Evolutionary conservation across 1,140 invertebrate species (phyloP), one percentile per base, ranked within the genome.

Genomic region (Drosophila cardini): DNA sequence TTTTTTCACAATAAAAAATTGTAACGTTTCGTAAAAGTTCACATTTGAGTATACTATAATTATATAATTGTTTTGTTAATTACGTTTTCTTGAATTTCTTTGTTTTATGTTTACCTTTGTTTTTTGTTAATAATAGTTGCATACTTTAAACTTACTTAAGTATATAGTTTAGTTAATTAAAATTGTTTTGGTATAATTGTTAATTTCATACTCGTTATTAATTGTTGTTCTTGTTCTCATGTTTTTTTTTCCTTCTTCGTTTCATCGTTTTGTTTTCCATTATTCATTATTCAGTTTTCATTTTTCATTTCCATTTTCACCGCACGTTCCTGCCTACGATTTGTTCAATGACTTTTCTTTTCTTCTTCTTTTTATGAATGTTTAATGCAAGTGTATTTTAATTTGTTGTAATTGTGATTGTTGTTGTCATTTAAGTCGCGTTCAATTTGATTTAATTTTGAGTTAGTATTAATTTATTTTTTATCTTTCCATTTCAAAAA

Each of bases 321-420:
- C 90, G 90, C 90, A 91, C 90, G 90, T 91, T 91, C 90, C 90
- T 91, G 90, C 90, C 90, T 91, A 91, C 87, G 90, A 91, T 91
- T 91, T 91, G 85, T 91, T 91, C 90, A 87, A 85, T 91, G 65
- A 80, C 69, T 87, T 90, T 36, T 53, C 50, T 76, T 63, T 55
- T 46, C 46, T 57, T 90, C 48, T 52, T 61, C 73, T 63, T 55
- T 46, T 53, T 57, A 85, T 80, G 74, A 72, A 76, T 76, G 52
- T 73, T 73, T 73, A 65, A 82, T 77, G 78, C 64, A 80, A 76
- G 65, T 69, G 38, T 77, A 75, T 85, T 72, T 89, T 70, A 68
- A 50, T 67, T 78, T 52, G 34, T 52, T 63, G 46, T 53, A 63
- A 63, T 63, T 63, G 46, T 53, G 52, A 63, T 63, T 63, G 10